Conservation (phyloP, 2,113 vertebrate genomes). For the Scatophagus argus region DNA sequence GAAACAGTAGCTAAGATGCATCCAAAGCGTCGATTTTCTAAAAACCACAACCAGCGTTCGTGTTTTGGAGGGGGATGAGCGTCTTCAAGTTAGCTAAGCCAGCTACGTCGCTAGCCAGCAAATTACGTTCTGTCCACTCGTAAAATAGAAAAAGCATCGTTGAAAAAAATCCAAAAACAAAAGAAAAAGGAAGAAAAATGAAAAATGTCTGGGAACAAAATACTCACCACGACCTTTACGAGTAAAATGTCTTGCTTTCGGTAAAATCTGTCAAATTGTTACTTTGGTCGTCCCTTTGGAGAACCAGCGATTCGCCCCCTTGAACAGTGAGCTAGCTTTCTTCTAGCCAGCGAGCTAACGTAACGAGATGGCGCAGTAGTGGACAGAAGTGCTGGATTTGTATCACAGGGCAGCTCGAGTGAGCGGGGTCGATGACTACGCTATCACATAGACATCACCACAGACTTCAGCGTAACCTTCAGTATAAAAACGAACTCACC, state of each 20-base stretch:
- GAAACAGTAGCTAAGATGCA: constrained; percentile 45
- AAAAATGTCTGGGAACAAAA: constrained; percentile 81
- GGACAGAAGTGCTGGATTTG: constrained; percentile 10
- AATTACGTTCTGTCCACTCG: constrained; percentile 64
- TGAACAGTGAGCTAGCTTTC: constrained; percentile 63
- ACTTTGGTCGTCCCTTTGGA: constrained; percentile 63
- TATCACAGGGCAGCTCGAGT: accelerated
- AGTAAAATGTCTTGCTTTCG: constrained; percentile 78
- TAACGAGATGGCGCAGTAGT: constrained; percentile 56
- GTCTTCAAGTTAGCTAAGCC: constrained; percentile 63
- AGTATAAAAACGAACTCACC: not conserved
- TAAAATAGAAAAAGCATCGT: constrained; percentile 71
- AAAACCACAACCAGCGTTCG: constrained; percentile 55
- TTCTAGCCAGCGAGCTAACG: constrained; percentile 57
- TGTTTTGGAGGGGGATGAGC: constrained; percentile 33
- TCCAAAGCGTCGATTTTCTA: constrained; percentile 56
- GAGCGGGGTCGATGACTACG: not conserved
- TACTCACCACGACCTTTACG: constrained; percentile 85
- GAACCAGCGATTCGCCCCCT: constrained; percentile 50
- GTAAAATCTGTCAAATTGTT: constrained; percentile 75
- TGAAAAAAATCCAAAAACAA: constrained; percentile 75
- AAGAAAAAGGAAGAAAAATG: constrained; percentile 79
- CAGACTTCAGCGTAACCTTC: not conserved
- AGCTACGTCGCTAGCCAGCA: constrained; percentile 68
- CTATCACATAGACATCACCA: accelerated